phyloP scores from a whole-genome alignment of 2,113 vertebrate genomes.

The Oreotrochilus melanogaster region DNA sequence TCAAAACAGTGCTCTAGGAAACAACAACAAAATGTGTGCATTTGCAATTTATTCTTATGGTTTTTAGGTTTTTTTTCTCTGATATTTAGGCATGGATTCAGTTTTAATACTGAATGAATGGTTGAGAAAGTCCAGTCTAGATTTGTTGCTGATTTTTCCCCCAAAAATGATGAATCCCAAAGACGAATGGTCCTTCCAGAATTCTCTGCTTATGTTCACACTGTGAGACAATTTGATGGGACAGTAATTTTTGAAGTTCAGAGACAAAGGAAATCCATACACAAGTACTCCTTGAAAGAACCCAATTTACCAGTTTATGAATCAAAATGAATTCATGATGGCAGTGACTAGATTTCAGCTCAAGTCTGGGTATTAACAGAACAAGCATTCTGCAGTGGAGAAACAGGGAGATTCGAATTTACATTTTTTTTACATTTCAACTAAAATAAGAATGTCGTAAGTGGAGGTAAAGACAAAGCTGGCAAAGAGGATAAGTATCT shows the following conservation, averaged over 20 bases:
- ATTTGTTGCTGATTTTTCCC: background rate
- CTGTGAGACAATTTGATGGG: background rate
- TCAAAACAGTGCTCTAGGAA: background rate
- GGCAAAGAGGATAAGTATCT: background rate
- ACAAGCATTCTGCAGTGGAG: background rate
- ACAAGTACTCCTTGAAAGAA: background rate
- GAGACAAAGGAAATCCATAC: background rate
- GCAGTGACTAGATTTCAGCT: background rate
- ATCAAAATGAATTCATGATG: background rate
- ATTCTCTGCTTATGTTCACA: background rate
- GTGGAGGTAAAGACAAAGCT: background rate
- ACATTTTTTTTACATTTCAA: background rate
- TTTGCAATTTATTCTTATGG: slow-evolving; percentile 4
- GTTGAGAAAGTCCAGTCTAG: background rate
- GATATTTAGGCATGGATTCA: background rate
- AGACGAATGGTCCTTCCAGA: background rate
- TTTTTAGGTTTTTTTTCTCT: background rate
- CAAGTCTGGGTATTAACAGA: background rate
- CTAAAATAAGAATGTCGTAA: background rate
- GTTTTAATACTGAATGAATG: background rate
- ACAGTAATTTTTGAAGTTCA: background rate
- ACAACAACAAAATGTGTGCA: background rate
- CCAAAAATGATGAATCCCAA: background rate
- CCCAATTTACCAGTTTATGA: background rate
- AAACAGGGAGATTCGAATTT: background rate